Base-by-base conservation (phyloP, 2,797 vertebrate genomes). In the Rhynchonycteris naso region DNA sequence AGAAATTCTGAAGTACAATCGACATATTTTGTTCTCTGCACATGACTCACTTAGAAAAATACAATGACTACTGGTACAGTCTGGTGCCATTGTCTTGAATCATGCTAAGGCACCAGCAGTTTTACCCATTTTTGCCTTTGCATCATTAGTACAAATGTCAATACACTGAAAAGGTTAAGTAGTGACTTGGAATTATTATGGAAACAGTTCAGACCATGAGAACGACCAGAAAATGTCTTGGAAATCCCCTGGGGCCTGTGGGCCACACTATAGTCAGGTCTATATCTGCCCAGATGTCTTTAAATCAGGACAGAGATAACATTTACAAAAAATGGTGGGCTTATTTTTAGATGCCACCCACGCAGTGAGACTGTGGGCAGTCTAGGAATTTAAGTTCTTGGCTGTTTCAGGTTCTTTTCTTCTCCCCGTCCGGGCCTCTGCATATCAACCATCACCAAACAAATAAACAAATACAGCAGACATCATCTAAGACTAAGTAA, bases 121-220 rank as follows among this genome's bases (percentile, higher is more conserved):
- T 86, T 81, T 61, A 43, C 33, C 15, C 38, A 71, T 4, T 2
- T 75, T 61, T 86, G 24, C 19, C 90, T 95, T 82, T 75, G 50
- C 35, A 79, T 90, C 30, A 56, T 88, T 88, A 59, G 21, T 54
- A 50, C 14, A 90, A 90, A 86, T 69, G 47, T 30, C 80, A 95
- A 59, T 19, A 63, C 19, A 68, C 38, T 15, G 16, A 38, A 95
- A 90, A 74, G 30, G 61, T 58, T 68, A 71, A 75, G 47, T 43
- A 59, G 72, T 65, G 18, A 74, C 63, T 74, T 95, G 65, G 13
- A 83, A 82, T 92, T 82, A 79, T 85, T 82, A 28, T 65, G 28
- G 50, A 90, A 74, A 74, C 12, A 33, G 4, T 69, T 87, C 63
- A 52, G 58, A 92, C 52, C 33, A 69, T 74, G 30, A 74, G 28